phyloP scores from a whole-genome alignment of 2,797 vertebrate genomes.

The Onychomys arenicola region DNA sequence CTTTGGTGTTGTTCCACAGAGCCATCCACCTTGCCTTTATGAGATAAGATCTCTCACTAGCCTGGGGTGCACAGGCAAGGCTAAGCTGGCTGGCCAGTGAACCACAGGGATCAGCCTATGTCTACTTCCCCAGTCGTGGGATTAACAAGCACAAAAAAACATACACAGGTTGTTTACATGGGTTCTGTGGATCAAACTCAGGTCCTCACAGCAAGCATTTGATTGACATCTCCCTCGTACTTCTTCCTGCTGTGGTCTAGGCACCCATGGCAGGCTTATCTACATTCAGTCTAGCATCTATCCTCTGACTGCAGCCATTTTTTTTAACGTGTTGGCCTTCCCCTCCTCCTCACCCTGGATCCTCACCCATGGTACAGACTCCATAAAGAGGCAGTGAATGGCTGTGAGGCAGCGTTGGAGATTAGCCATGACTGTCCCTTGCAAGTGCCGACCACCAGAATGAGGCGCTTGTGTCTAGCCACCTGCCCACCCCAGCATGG shows the following conservation, averaged over 20 bases:
- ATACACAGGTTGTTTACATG: background rate
- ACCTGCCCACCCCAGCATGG: fast-evolving
- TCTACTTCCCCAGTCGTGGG: background rate
- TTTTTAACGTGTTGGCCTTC: background rate
- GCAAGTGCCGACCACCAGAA: background rate
- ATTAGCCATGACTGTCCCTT: background rate
- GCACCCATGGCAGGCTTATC: background rate
- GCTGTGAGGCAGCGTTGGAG: background rate
- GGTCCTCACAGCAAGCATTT: background rate
- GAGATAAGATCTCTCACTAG: background rate
- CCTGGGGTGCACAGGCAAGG: background rate
- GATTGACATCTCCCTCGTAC: background rate
- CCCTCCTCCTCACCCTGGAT: background rate
- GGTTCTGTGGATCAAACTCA: background rate
- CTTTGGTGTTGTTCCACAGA: background rate
- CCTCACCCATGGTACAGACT: background rate
- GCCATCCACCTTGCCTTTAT: background rate
- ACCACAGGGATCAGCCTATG: background rate
- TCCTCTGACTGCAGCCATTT: background rate
- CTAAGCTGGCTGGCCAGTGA: background rate
- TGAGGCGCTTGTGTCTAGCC: background rate
- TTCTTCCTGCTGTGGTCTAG: background rate
- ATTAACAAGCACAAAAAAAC: background rate
- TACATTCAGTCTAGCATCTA: fast-evolving
- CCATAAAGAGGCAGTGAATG: background rate